Evolutionary conservation across 2,797 vertebrate species (phyloP).

Genomic region (Heteromormyrus szaboi): DNA sequence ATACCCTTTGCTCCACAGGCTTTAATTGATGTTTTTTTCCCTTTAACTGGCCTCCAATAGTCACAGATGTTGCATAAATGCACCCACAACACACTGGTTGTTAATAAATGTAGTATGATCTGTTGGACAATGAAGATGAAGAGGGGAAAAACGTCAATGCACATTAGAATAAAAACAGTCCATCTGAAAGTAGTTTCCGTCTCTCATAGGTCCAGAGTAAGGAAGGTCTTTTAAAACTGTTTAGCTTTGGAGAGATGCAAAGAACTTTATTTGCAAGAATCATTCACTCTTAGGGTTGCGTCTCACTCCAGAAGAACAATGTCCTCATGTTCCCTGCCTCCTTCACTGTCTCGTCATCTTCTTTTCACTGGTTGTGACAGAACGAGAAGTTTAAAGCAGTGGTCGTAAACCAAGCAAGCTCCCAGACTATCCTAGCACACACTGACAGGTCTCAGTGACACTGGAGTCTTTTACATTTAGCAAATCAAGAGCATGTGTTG

Average conservation of each 20-base stretch:
- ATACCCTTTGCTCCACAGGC: slow-evolving; percentile 14
- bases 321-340: neutral
- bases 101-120: slow-evolving; percentile 61
- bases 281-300: neutral
- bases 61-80: slow-evolving; percentile 39
- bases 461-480: neutral
- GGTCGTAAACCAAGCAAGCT: neutral
- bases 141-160: slow-evolving; percentile 43
- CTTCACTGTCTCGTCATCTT: neutral
- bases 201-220: neutral
- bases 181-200: slow-evolving; percentile 43
- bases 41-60: slow-evolving; percentile 39
- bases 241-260: neutral
- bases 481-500: neutral
- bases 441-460: slow-evolving; percentile 5
- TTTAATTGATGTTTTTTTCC: slow-evolving; percentile 27
- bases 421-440: neutral
- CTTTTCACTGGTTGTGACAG: neutral
- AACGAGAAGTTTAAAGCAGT: slow-evolving; percentile 10
- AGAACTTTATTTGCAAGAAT: neutral
- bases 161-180: slow-evolving; percentile 39
- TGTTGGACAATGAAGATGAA: slow-evolving; percentile 24
- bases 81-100: slow-evolving; percentile 33
- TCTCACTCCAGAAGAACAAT: neutral
- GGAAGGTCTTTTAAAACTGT: neutral